Base-by-base conservation (phyloP, 2,888 invertebrate genomes). In the Catocala fraxini region DNA sequence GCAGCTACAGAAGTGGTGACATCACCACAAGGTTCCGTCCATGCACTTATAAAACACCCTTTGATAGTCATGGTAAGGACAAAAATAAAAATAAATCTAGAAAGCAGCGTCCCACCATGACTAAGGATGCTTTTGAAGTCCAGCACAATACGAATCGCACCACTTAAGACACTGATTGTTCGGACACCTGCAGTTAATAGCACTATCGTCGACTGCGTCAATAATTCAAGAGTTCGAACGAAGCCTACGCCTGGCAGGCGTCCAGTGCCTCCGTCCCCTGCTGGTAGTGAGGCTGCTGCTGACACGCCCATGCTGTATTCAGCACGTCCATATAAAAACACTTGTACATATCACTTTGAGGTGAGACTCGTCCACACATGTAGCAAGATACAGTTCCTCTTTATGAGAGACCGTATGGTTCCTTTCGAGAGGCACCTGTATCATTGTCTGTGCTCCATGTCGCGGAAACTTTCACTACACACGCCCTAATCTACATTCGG, bases 141-240 rank as follows among this genome's bases (percentile, higher is more conserved):
- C 48, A n/a, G 5, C 34, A 9, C n/a, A 34, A 48, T 48, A 15
- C 46, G 10, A 34, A 7, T 11, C n/a, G 34, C n/a, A 48, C 48
- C 48, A 48, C 33, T 48, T n/a, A 9, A 33, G 41, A 41, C 51
- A 51, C 48, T 48, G 43, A 48, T n/a, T 9, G 46, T 46, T 39
- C 35, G 35, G 6, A 39, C 35, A 9, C 35, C 35, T 39, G 35
- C 6, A 39, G 35, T 9, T 39, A 39, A 39, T 6, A 39, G 43
- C 43, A n/a, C 43, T 43, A 43, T 43, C n/a, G 10, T 11, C 43
- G 35, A 39, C 35, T 39, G 9, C 35, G 35, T 39, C 35, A 39
- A 9, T 9, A 7, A 9, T 39, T 7, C 35, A 39, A 39, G 9
- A 39, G 35, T 39, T 39, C 35, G 35, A 7, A 39, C 9, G 35